Conservation (phyloP, 2,797 vertebrate species). For the Pelobates cultripes region DNA sequence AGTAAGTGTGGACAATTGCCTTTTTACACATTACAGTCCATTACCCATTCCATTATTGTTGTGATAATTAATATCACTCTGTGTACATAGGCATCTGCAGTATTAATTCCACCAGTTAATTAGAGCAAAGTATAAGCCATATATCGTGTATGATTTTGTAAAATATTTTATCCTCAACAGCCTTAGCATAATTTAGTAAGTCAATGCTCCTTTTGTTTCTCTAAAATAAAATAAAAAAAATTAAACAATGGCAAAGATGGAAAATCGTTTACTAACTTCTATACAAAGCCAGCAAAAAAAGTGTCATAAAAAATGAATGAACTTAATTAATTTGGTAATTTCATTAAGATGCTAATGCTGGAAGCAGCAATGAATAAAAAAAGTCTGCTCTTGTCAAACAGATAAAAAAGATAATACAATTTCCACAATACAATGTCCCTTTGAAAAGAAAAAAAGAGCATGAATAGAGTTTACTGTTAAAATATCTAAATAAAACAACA, state of each 20-base stretch:
- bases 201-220: constrained; percentile 22
- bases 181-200: constrained; percentile 46
- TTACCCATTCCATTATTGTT: constrained; percentile 45
- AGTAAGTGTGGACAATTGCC: constrained; percentile 42
- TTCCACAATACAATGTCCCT: background rate
- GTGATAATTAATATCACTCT: constrained; percentile 50
- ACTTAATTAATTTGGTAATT: constrained; percentile 28
- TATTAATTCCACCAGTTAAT: constrained; percentile 42
- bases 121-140: constrained; percentile 29
- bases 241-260: constrained; percentile 38
- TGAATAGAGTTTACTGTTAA: too few relatives aligned
- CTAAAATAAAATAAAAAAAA: constrained; percentile 34
- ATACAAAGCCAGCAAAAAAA: background rate
- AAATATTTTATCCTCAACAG: background rate
- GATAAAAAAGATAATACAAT: constrained; percentile 10
- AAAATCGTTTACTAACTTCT: constrained; percentile 25
- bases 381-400: background rate
- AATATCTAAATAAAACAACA: too few relatives aligned
- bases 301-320: constrained; percentile 13
- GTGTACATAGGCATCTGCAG: constrained; percentile 32
- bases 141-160: constrained; percentile 33
- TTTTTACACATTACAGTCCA: constrained; percentile 46
- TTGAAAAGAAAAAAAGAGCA: background rate
- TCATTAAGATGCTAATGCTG: constrained; percentile 24
- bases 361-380: constrained; percentile 13